Base-by-base conservation (phyloP, 2,113 vertebrate genomes). In the Brevimyrus niger region DNA sequence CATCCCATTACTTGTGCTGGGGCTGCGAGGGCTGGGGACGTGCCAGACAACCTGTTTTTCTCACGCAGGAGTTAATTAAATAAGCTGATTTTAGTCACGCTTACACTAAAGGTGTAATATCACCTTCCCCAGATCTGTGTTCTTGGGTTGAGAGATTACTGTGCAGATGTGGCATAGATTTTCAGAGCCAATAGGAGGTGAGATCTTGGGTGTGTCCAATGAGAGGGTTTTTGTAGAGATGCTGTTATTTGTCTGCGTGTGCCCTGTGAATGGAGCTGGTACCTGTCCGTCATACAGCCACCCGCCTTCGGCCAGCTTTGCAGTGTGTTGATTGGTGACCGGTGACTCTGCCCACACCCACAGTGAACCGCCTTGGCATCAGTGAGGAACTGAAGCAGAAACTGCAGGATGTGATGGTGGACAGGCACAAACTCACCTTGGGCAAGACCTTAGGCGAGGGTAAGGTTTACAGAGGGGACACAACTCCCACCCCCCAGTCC, bases 371-470 rank as follows among this genome's bases (percentile, higher is more conserved):
- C 50, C 94, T 98, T 91, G 97, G 97, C 50, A 97, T 98, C 94
- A 98, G 97, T 0, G 96, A 97, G 3, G 97, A 98, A 89, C 94
- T 98, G 89, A 97, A 97, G 89, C 96, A 97, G 92, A 98, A 97
- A 87, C 94, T 98, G 1, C 96, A 97, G 51, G 97, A 98, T 0
- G 97, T 98, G 86, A 97, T 98, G 97, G 96, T 98, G 90, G 97
- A 98, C 92, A 93, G 97, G 88, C 97, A 98, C 85, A 97, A 96
- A 84, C 95, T 98, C 50, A 97, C 97, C 1, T 94, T 98, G 92
- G 97, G 97, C 82, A 98, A 98, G 94, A 98, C 97, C 0, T 95
- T 98, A 31, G 97, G 97, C 82, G 97, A 98, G 95, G 97, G 97
- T 97, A 76, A 87, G 92, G 48, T 0, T 11, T n/a, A 6, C 73